Evolutionary conservation across 2,113 vertebrate species (phyloP).

Genomic region (Vireo altiloquus): DNA sequence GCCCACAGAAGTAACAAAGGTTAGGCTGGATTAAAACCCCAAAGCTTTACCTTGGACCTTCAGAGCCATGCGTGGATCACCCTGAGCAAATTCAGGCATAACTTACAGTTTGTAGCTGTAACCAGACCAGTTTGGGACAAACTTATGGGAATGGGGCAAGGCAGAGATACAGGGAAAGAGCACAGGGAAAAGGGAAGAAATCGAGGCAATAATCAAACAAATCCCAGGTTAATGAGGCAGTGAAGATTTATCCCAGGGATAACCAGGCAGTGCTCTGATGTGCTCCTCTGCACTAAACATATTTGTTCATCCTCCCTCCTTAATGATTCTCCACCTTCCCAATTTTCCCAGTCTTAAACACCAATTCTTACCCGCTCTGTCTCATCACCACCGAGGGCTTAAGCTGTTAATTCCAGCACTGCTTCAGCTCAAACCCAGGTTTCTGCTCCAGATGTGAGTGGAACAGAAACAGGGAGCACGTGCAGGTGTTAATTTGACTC

Average conservation of each 20-base stretch:
- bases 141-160: background rate
- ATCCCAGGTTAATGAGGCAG: background rate
- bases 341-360: background rate
- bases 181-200: background rate
- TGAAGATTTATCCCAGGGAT: background rate
- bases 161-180: background rate
- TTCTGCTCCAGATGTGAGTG: background rate
- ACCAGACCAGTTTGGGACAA: background rate
- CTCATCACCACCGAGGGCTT: background rate
- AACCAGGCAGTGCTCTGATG: background rate
- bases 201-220: background rate
- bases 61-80: background rate
- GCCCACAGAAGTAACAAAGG: no score
- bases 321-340: background rate
- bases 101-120: rapidly evolving
- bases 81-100: background rate
- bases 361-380: background rate
- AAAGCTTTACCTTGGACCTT: background rate
- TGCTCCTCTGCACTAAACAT: background rate
- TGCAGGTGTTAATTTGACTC: slow-evolving; percentile 15
- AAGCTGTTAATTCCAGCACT: background rate
- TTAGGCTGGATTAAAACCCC: background rate
- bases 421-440: background rate
- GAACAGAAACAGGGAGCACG: background rate
- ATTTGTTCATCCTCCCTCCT: background rate